Conservation (phyloP, 2,113 vertebrate species). For the Progne subis region DNA sequence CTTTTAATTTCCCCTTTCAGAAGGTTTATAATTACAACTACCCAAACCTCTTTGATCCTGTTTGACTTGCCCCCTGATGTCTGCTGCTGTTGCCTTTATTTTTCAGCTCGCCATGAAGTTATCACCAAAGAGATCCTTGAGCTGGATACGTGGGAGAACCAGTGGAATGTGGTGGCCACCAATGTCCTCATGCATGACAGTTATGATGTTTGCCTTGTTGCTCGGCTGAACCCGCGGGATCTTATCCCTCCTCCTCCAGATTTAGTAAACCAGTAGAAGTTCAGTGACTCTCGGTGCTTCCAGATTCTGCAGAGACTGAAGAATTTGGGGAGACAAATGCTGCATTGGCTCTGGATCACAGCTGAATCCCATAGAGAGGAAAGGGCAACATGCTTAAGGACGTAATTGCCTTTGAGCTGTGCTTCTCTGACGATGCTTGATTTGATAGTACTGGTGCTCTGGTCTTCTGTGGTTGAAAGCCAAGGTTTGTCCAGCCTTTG, state of each 20-base stretch:
- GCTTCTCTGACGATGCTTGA: not conserved
- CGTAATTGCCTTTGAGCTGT: not conserved
- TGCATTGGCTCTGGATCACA: not conserved
- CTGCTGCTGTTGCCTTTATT: not conserved
- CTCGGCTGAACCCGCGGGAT: slow-evolving; percentile 90
- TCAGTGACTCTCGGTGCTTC: not conserved
- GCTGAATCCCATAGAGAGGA: not conserved
- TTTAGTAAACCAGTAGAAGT: slow-evolving; percentile 73
- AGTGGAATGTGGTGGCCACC: slow-evolving; percentile 87
- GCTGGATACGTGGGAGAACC: slow-evolving; percentile 89
- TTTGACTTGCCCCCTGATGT: not conserved
- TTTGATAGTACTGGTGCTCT: not conserved
- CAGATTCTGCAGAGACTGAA: not conserved
- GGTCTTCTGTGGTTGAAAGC: not conserved
- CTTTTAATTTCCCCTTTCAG: not conserved
- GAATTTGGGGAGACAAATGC: not conserved
- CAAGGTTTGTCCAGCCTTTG: not conserved
- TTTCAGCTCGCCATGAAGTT: slow-evolving; percentile 90
- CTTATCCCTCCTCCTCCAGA: slow-evolving; percentile 91
- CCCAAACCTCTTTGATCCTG: not conserved
- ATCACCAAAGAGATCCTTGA: slow-evolving; percentile 94
- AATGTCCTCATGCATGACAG: slow-evolving; percentile 91
- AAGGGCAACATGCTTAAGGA: not conserved
- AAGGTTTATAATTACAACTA: not conserved
- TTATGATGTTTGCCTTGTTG: slow-evolving; percentile 94